Base-by-base conservation (phyloP, 2,797 vertebrate species). In the Chloroceryle inda region DNA sequence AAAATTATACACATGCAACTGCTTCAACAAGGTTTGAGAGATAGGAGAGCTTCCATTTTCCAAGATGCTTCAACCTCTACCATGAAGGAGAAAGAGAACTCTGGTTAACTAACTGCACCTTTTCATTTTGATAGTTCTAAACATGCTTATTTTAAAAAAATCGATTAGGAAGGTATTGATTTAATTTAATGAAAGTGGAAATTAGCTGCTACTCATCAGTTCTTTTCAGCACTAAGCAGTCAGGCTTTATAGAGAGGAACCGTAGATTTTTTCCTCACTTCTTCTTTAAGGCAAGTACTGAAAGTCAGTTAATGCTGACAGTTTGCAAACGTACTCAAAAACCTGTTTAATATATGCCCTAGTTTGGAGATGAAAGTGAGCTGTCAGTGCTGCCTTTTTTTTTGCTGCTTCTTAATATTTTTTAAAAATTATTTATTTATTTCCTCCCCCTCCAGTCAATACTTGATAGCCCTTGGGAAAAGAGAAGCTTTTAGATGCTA, bases 251-350 rank as follows among this genome's bases (percentile, higher is more conserved):
- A 74, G 45, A 50, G 40, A 72, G 29, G 26, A 91, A 67, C 27
- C 44, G 19, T 63, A 79, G 18, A 6, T 64, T 94, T 85, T 80
- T 31, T 14, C 38, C 5, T 15, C 5, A 53, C 33, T 27, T 78
- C 26, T 53, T 74, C 55, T 84, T 69, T 86, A 85, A 73, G 35
- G n/a, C 12, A 77, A 62, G 69, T 76, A 55, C 19, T 64, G 69
- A 62, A 95, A 95, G 52, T 95, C 78, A 66, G 31, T 94, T 91
- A 82, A 88, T 85, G 44, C 22, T 94, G 72, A 92, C 53, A 82
- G 63, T 94, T 67, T 96, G 81, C 50, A 95, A 74, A 96, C 59
- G 77, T 95, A 63, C 87, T 96, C 92, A 85, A 74, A 96, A 93
- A 84, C 53, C 22, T 93, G 35, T 89, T 88, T 95, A 96, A 91